These are phyloP conservation scores for Sphaeridia pumilis DNA, from an alignment of 2,888 invertebrate species.

Conservation along the genomic window DNA sequence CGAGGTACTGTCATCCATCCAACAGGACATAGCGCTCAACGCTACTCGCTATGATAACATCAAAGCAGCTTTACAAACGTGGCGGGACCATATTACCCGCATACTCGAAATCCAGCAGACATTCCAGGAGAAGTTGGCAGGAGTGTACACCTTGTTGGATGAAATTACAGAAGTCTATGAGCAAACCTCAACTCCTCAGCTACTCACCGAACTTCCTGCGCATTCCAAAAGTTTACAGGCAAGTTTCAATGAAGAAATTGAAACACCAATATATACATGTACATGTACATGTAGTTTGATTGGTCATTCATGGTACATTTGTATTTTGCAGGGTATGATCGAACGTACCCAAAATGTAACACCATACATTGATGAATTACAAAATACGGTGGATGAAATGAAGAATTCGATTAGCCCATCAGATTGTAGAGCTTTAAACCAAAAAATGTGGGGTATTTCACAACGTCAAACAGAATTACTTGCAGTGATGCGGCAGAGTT, in stretches of 20 bases:
- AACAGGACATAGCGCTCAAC: conserved; percentile 25
- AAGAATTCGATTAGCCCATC: conserved; percentile 73
- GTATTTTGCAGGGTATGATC: conserved; percentile 44
- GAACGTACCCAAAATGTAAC: conserved; percentile 49
- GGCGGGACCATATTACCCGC: conserved; percentile 32
- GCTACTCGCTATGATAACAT: conserved; percentile 25
- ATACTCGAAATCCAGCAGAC: conserved; percentile 20
- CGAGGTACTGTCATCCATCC: conserved; percentile 25
- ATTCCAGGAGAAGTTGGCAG: conserved; percentile 22
- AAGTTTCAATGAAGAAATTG: neutral
- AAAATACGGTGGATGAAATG: conserved; percentile 64
- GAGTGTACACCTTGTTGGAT: conserved; percentile 14
- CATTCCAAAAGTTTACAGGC: conserved; percentile 20
- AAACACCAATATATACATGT: too few relatives aligned
- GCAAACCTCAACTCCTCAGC: conserved; percentile 18
- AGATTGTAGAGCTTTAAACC: conserved; percentile 67
- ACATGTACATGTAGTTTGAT: neutral
- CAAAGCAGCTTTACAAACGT: conserved; percentile 31
- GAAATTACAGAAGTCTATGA: conserved; percentile 22
- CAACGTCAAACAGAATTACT: conserved; percentile 72
- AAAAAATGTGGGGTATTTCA: conserved; percentile 61
- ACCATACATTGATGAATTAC: conserved; percentile 56
- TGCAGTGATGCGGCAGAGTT: conserved; percentile 59
- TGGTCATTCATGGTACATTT: neutral
- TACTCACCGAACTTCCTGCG: conserved; percentile 25